Conservation (phyloP, 2,888 invertebrate genomes). For the Sisyra nigra region DNA sequence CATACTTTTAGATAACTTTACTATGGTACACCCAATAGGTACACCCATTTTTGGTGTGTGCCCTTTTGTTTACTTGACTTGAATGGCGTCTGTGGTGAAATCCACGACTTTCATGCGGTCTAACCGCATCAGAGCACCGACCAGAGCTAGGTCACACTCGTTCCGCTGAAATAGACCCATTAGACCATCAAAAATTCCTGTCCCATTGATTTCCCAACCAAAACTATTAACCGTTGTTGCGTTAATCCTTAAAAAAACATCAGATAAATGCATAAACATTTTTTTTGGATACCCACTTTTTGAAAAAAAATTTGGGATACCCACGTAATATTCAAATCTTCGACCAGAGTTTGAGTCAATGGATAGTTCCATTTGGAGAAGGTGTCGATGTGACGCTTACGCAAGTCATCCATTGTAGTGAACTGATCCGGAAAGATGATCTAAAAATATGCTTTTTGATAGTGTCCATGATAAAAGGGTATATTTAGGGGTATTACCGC, state of each 20-base stretch:
- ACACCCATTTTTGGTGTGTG: no score
- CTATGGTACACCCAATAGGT: no score
- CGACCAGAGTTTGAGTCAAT: conserved; percentile 21
- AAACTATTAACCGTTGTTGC: conserved; percentile 28
- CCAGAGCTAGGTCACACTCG: conserved; percentile 35
- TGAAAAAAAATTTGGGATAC: background rate
- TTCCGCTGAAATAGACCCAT: conserved; percentile 37
- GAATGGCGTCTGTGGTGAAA: conserved; percentile 35
- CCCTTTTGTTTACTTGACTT: conserved; percentile 23
- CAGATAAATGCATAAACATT: no score
- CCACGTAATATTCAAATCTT: conserved; percentile 28
- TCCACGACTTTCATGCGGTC: conserved; percentile 36
- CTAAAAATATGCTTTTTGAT: background rate
- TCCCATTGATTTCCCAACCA: conserved; percentile 37
- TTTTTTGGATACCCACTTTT: background rate
- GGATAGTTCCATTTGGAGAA: conserved; percentile 28
- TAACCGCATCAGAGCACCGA: conserved; percentile 35
- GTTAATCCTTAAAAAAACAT: conserved; percentile 20
- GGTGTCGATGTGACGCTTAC: conserved; percentile 25
- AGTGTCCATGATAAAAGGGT: no score
- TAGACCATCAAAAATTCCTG: conserved; percentile 38
- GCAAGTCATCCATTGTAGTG: conserved; percentile 20
- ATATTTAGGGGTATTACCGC: no score
- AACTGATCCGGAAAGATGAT: conserved; percentile 9
- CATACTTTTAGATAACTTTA: no score